A percentile compares a stretch with the other conserved stretches of the same genome.
Evolutionary conservation across 2,888 invertebrate species (phyloP).

Genomic region (Mythimna vitellina): DNA sequence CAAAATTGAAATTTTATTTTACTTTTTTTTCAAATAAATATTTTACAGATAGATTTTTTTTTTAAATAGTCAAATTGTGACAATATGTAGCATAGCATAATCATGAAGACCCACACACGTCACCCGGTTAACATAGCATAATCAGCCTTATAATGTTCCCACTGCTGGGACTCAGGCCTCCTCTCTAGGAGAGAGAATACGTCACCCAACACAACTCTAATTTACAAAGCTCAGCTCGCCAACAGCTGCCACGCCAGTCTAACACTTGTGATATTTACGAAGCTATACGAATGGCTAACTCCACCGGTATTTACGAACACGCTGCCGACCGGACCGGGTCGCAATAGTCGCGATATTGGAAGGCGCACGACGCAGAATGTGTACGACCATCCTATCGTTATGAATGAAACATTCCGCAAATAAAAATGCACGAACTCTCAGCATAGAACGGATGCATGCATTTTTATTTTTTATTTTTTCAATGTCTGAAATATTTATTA

Average conservation of each 20-base stretch:
- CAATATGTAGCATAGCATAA: too few relatives aligned
- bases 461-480: slow-evolving; percentile 15
- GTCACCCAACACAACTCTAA: not conserved
- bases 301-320: slow-evolving; percentile 31
- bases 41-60: too few relatives aligned
- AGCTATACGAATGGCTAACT: slow-evolving; percentile 21
- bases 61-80: too few relatives aligned
- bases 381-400: slow-evolving; percentile 37
- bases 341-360: slow-evolving; percentile 51
- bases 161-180: too few relatives aligned
- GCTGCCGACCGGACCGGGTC: slow-evolving; percentile 14
- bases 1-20: too few relatives aligned
- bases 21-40: too few relatives aligned
- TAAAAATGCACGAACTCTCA: slow-evolving; percentile 18
- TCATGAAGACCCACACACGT: too few relatives aligned
- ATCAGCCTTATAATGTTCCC: too few relatives aligned
- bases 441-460: not conserved
- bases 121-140: too few relatives aligned
- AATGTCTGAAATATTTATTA: too few relatives aligned
- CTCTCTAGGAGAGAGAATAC: not conserved
- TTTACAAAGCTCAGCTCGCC: slow-evolving; percentile 19
- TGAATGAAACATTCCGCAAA: slow-evolving; percentile 45
- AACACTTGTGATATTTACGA: slow-evolving; percentile 31
- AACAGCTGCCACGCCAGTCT: not conserved
- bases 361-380: slow-evolving; percentile 26